Evolutionary conservation across 2,888 invertebrate genomes (phyloP).

Genomic region (Prenolepis imparis): DNA sequence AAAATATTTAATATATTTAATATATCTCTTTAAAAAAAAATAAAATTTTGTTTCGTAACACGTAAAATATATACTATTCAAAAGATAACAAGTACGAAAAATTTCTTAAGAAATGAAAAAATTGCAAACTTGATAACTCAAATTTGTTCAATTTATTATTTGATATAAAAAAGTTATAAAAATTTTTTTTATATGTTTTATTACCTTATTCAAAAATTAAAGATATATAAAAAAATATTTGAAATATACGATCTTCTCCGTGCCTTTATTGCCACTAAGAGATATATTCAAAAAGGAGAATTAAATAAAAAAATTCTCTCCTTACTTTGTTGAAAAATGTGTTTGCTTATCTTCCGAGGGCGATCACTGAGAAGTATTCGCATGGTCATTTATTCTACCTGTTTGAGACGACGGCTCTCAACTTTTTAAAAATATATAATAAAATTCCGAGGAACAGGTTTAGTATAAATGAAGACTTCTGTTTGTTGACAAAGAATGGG

Average conservation of each 20-base stretch:
- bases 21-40: not conserved
- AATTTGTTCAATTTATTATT: slow-evolving; percentile 13
- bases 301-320: slow-evolving; percentile 34
- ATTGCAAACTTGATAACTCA: not conserved
- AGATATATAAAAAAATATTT: slow-evolving; percentile 12
- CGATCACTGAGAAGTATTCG: slow-evolving; percentile 38
- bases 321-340: slow-evolving; percentile 50
- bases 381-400: slow-evolving; percentile 45
- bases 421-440: slow-evolving; percentile 37
- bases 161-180: not conserved
- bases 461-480: not conserved
- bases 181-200: not conserved
- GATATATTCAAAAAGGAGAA: slow-evolving; percentile 39
- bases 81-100: not conserved
- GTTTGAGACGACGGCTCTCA: slow-evolving; percentile 47
- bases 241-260: not conserved
- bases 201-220: slow-evolving; percentile 22
- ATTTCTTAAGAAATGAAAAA: not conserved
- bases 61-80: not conserved
- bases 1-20: not conserved
- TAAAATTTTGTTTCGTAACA: not conserved
- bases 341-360: slow-evolving; percentile 48
- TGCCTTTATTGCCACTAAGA: slow-evolving; percentile 30
- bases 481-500: slow-evolving; percentile 2
- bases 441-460: not conserved